Percentiles rank a stretch among this genome's conserved stretches.
Evolutionary conservation across 2,797 vertebrate species (phyloP).

Genomic region (Acanthurus leucopareius): DNA sequence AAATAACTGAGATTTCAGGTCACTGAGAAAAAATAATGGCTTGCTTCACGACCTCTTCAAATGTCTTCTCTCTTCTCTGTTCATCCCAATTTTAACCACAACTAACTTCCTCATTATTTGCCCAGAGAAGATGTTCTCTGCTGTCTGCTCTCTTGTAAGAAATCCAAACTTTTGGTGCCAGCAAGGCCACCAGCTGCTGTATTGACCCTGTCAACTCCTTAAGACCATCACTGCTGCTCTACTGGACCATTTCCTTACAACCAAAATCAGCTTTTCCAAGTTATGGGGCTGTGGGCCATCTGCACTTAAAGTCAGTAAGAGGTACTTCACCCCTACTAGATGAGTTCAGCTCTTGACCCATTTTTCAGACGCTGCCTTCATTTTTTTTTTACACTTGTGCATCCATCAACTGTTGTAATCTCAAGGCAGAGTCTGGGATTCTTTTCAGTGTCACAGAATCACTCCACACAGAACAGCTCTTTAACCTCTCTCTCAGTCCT

Average conservation of each 20-base stretch:
- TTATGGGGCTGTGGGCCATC: conserved; percentile 4
- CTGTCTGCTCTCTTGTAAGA: conserved; percentile 15
- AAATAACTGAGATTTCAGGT: conserved; percentile 51
- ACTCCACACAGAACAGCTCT: background rate
- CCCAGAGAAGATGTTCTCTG: background rate
- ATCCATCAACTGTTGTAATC: background rate
- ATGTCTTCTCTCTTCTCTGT: conserved; percentile 2
- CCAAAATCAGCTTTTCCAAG: conserved; percentile 25
- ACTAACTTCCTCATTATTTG: conserved; percentile 22
- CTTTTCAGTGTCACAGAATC: background rate
- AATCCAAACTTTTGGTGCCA: conserved; percentile 34
- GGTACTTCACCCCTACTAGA: background rate
- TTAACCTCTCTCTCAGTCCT: background rate
- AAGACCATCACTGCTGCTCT: conserved; percentile 22
- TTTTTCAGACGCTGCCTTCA: background rate
- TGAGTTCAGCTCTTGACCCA: background rate
- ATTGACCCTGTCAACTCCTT: conserved; percentile 32
- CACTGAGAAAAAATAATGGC: conserved; percentile 22
- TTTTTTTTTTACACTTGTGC: background rate
- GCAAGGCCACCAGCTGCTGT: conserved; percentile 42
- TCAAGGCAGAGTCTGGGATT: background rate
- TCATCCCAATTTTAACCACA: conserved; percentile 14
- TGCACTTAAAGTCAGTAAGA: conserved; percentile 16
- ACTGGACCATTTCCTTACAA: conserved; percentile 10
- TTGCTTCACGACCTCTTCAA: conserved; percentile 18